These are phyloP conservation scores for Trematomus loennbergii DNA, from an alignment of 2,113 vertebrate genomes.

Conservation along the genomic window DNA sequence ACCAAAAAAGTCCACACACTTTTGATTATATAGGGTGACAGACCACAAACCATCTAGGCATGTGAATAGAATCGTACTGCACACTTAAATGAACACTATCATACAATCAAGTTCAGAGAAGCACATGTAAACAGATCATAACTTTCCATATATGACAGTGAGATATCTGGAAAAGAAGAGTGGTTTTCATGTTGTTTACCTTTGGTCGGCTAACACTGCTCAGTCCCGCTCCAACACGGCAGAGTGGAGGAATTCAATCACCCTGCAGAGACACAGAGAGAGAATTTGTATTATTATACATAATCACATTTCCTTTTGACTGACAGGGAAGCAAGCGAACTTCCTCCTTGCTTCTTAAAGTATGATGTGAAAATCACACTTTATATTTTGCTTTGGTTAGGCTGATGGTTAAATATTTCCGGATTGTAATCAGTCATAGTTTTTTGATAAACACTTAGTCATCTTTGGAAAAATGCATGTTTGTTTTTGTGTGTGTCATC, in stretches of 20 bases:
- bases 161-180: background rate
- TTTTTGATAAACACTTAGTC: background rate
- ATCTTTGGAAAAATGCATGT: background rate
- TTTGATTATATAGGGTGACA: background rate
- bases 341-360: too few species aligned
- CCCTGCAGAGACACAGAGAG: slow-evolving; percentile 50
- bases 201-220: slow-evolving; percentile 58
- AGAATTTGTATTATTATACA: background rate
- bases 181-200: slow-evolving; percentile 43
- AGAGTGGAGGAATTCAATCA: slow-evolving; percentile 29
- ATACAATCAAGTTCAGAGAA: background rate
- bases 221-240: slow-evolving; percentile 46
- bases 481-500: background rate
- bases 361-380: background rate
- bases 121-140: background rate
- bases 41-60: background rate
- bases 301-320: slow-evolving; percentile 27
- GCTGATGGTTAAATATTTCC: background rate
- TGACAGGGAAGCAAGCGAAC: background rate
- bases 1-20: background rate
- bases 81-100: background rate
- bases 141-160: background rate
- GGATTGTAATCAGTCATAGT: background rate
- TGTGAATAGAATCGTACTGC: too few species aligned
- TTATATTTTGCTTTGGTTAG: background rate